Evolutionary conservation across 23 tunicate genomes (phyloP).

Genomic region (Styela clava): DNA sequence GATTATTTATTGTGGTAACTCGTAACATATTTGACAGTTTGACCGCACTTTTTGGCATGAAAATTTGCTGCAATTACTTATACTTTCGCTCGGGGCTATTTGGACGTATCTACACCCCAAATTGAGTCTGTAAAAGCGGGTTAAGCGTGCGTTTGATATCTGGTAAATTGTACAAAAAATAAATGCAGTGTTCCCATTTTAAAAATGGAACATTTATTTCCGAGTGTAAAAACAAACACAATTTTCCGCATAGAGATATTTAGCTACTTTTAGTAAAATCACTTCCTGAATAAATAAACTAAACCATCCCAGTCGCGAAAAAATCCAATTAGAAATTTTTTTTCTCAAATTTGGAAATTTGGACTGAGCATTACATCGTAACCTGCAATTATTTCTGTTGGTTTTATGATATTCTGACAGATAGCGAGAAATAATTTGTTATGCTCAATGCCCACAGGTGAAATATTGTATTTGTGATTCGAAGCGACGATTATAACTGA

Average conservation of each 20-base stretch:
- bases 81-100: neutral
- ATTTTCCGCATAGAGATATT: neutral
- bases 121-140: neutral
- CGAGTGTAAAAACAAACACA: neutral
- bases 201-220: too few species aligned
- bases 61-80: neutral
- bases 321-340: neutral
- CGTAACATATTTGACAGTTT: neutral
- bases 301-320: too few species aligned
- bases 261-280: neutral
- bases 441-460: neutral
- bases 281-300: too few species aligned
- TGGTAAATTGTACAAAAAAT: neutral
- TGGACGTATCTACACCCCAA: neutral
- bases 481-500: neutral
- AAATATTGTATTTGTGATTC: neutral
- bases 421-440: neutral
- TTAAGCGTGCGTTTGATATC: neutral
- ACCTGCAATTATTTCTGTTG: neutral
- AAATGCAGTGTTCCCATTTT: neutral
- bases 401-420: neutral
- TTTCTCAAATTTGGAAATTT: neutral
- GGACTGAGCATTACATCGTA: neutral
- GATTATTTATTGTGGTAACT: too few species aligned
- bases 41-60: neutral